Percentiles rank a stretch among this genome's conserved stretches.
These are phyloP conservation scores for Dufourea novaeangliae DNA, from an alignment of 1,140 invertebrate species.

Conservation along the genomic window DNA sequence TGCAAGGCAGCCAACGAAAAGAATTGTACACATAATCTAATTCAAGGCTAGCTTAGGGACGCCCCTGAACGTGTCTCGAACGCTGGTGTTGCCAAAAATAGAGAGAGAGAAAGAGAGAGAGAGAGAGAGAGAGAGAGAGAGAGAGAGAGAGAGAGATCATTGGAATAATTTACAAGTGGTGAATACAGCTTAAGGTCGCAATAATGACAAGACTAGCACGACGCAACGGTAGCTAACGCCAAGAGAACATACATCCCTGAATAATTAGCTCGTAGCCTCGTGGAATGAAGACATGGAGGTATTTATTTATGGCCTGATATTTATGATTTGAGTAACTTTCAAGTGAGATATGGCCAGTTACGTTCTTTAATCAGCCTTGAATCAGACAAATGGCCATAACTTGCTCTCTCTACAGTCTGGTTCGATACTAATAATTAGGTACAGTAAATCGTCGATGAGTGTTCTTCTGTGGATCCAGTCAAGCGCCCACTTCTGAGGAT, in stretches of 20 bases:
- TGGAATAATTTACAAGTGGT: conserved; percentile 51
- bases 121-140: too few species aligned
- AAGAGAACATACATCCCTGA: conserved; percentile 35
- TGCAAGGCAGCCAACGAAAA: conserved; percentile 68
- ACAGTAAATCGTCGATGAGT: neutral
- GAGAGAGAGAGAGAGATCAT: conserved; percentile 26
- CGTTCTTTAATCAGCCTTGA: too few species aligned
- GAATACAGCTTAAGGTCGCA: conserved; percentile 48
- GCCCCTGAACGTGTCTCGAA: conserved; percentile 70
- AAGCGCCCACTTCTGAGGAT: too few species aligned
- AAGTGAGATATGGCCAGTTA: neutral
- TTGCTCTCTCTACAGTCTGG: neutral
- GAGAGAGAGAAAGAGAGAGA: too few species aligned
- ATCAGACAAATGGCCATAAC: too few species aligned
- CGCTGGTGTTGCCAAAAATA: conserved; percentile 44
- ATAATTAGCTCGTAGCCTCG: neutral
- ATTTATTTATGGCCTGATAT: neutral
- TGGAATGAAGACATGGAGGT: neutral
- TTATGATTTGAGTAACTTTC: neutral
- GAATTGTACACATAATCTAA: conserved; percentile 49
- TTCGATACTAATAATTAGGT: too few species aligned
- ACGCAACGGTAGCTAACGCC: conserved; percentile 40
- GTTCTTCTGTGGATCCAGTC: too few species aligned
- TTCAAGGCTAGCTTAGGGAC: conserved; percentile 71
- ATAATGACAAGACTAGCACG: conserved; percentile 52